Conservation (phyloP, 2,888 invertebrate genomes). For the Elmis aenea region DNA sequence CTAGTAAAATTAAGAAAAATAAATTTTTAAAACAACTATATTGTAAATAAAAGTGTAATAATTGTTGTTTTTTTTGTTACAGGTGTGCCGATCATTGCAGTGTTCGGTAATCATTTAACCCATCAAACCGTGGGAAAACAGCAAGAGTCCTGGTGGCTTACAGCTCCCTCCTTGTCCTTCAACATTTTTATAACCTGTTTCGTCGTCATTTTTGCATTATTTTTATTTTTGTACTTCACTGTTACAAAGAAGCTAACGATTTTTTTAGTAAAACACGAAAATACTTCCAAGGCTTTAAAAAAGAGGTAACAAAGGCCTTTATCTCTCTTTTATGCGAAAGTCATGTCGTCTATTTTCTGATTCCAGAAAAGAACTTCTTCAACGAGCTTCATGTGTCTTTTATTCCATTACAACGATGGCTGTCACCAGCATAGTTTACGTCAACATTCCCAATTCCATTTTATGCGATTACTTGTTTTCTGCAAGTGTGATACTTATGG, state of each 20-base stretch:
- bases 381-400: conserved; percentile 58
- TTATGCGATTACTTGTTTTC: conserved; percentile 58
- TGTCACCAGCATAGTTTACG: conserved; percentile 59
- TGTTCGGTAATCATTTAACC: conserved; percentile 62
- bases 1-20: too few relatives aligned
- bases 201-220: conserved; percentile 61
- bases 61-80: conserved; percentile 35
- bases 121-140: conserved; percentile 57
- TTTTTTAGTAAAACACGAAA: conserved; percentile 57
- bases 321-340: too few relatives aligned
- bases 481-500: conserved; percentile 54
- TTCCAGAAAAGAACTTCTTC: conserved; percentile 57
- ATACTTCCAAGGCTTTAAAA: conserved; percentile 53
- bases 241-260: conserved; percentile 59
- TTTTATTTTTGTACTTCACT: conserved; percentile 62
- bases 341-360: too few relatives aligned
- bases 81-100: conserved; percentile 63
- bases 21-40: too few relatives aligned
- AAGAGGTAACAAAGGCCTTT: conserved; percentile 53
- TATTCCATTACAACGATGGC: conserved; percentile 55
- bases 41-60: too few relatives aligned
- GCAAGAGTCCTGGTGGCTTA: conserved; percentile 61
- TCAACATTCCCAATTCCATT: conserved; percentile 54
- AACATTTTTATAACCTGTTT: conserved; percentile 65
- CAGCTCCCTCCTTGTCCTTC: conserved; percentile 55